These are phyloP conservation scores for Hemiscyllium ocellatum DNA, from an alignment of 2,113 vertebrate species.

Conservation along the genomic window DNA sequence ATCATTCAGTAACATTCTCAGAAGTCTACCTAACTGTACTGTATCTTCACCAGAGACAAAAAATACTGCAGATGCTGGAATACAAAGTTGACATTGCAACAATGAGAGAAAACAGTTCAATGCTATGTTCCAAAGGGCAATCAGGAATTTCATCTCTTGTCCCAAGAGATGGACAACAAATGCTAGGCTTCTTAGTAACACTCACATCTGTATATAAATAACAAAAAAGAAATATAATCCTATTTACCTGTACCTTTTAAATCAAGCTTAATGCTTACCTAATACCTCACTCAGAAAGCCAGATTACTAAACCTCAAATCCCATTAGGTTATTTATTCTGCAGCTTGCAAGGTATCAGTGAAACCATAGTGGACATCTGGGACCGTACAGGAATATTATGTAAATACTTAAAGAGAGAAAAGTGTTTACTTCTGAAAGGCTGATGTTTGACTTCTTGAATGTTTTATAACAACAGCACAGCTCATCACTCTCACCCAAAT, in stretches of 20 bases:
- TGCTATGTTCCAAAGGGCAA: neutral
- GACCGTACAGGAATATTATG: neutral
- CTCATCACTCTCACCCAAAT: neutral
- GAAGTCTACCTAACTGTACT: neutral
- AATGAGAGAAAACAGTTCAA: neutral
- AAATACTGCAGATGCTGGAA: too few species aligned
- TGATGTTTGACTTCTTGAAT: neutral
- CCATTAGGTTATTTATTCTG: neutral
- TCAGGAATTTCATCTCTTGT: neutral
- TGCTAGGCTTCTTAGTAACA: neutral
- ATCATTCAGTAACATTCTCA: neutral
- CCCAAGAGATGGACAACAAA: neutral
- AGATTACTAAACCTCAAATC: slow-evolving; percentile 1
- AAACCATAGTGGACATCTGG: neutral
- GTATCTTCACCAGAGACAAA: neutral
- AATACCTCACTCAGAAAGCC: neutral
- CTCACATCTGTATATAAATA: neutral
- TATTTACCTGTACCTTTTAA: neutral
- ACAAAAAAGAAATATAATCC: neutral
- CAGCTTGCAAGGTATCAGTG: neutral
- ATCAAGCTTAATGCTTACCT: neutral
- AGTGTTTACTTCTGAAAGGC: neutral
- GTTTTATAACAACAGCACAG: neutral
- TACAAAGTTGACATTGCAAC: neutral
- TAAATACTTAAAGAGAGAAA: neutral